Percentiles rank a stretch among this genome's conserved stretches.
Conservation (phyloP, 2,888 invertebrate genomes). For the Schizotus pectinicornis region DNA sequence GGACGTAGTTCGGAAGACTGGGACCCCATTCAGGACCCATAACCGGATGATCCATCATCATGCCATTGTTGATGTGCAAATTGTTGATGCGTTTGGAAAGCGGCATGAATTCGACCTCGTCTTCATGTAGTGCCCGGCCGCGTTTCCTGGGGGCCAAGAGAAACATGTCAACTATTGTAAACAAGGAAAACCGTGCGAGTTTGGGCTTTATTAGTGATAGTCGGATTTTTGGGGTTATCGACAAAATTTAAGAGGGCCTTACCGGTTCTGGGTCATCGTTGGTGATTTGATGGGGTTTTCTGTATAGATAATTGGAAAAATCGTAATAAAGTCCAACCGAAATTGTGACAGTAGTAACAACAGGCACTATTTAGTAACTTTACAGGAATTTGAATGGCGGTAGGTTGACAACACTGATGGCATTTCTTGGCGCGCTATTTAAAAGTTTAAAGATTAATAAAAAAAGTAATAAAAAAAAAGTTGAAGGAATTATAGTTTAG, state of each 20-base stretch:
- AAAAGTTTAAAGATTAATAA: too few relatives aligned
- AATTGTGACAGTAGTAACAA: too few relatives aligned
- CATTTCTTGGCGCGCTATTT: too few relatives aligned
- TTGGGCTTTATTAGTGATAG: slow-evolving; percentile 4
- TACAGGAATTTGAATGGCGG: too few relatives aligned
- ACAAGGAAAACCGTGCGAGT: slow-evolving; percentile 7
- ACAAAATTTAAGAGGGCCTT: slow-evolving; percentile 2
- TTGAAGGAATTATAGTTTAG: too few relatives aligned
- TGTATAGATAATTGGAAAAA: too few relatives aligned
- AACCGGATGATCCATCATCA: slow-evolving; percentile 46
- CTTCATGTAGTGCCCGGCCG: slow-evolving; percentile 71
- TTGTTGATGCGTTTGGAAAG: slow-evolving; percentile 90
- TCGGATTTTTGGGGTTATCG: neutral
- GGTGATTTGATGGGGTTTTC: neutral
- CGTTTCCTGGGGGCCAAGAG: slow-evolving; percentile 70
- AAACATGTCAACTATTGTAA: slow-evolving; percentile 8
- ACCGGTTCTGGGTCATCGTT: slow-evolving; percentile 45
- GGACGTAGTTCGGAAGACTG: slow-evolving; percentile 45
- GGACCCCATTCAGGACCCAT: slow-evolving; percentile 49
- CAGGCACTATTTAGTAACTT: too few relatives aligned
- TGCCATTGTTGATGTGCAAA: slow-evolving; percentile 75
- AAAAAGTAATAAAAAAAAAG: too few relatives aligned
- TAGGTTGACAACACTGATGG: too few relatives aligned
- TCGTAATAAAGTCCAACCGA: too few relatives aligned
- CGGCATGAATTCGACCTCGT: slow-evolving; percentile 82